Conservation (phyloP, 2,113 vertebrate species). For the Pseudonaja textilis region DNA sequence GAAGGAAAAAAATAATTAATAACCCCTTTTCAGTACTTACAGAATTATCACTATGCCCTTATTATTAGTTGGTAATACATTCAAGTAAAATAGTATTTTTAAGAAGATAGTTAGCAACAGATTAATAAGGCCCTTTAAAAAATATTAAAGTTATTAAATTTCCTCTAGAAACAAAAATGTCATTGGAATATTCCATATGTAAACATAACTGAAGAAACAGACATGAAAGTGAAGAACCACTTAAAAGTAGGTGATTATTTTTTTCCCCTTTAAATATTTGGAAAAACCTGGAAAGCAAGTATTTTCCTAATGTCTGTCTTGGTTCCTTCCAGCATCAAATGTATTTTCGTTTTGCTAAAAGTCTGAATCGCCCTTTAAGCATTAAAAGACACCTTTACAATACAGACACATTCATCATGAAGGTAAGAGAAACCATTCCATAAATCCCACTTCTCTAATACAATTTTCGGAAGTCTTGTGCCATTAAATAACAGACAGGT, state of each 20-base stretch:
- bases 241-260: constrained; percentile 55
- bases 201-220: constrained; percentile 54
- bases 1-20: neutral
- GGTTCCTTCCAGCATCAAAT: constrained; percentile 36
- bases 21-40: too few relatives aligned
- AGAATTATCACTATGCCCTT: neutral
- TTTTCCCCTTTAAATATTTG: neutral
- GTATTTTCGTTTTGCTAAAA: constrained; percentile 38
- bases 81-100: neutral
- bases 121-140: neutral
- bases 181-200: constrained; percentile 46
- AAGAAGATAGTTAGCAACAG: neutral
- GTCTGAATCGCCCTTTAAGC: neutral
- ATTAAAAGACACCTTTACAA: constrained; percentile 14
- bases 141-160: neutral
- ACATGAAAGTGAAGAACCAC: constrained; percentile 47
- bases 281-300: neutral
- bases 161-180: constrained; percentile 43
- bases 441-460: neutral
- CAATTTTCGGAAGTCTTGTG: neutral
- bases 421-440: constrained; percentile 13
- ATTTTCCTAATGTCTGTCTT: neutral
- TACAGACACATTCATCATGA: constrained; percentile 18
- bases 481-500: neutral
- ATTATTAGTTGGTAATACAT: neutral